Percentiles rank a stretch among this genome's conserved stretches.
These are phyloP conservation scores for Diorhabda elongata DNA, from an alignment of 1,140 invertebrate species.

Conservation along the genomic window DNA sequence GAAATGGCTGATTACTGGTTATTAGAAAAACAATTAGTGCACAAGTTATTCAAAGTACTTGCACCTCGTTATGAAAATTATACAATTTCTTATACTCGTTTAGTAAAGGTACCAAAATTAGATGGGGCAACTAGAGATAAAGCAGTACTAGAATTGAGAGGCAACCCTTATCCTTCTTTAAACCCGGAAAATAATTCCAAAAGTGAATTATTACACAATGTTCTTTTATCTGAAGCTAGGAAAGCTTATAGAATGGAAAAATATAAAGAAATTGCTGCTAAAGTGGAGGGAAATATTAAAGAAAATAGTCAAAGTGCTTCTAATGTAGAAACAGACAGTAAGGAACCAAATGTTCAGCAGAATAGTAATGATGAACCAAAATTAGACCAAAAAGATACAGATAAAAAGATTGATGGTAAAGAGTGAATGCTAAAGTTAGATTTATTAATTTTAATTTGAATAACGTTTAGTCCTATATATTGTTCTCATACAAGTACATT, in stretches of 20 bases:
- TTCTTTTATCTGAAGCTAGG: conserved; percentile 68
- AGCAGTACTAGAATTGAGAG: conserved; percentile 75
- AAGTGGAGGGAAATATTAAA: conserved; percentile 34
- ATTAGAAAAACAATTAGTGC: conserved; percentile 81
- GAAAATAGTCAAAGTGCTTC: not conserved
- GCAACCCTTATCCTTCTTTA: conserved; percentile 64
- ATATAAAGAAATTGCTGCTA: conserved; percentile 44
- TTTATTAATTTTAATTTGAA: too few species aligned
- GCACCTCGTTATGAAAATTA: conserved; percentile 76
- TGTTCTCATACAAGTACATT: too few species aligned
- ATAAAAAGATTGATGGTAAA: too few species aligned
- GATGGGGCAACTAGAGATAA: conserved; percentile 51
- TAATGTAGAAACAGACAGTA: not conserved
- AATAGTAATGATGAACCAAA: too few species aligned
- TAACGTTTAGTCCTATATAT: too few species aligned
- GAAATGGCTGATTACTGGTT: conserved; percentile 86
- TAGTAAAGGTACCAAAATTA: conserved; percentile 63
- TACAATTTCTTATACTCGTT: conserved; percentile 65
- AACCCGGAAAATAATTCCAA: conserved; percentile 54
- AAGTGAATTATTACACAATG: conserved; percentile 64
- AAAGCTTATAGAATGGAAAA: conserved; percentile 55
- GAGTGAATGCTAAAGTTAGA: too few species aligned
- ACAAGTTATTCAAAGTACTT: conserved; percentile 91
- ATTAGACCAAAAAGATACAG: too few species aligned
- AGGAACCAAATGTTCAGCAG: too few species aligned